A percentile compares a stretch with the other conserved stretches of the same genome.
These are phyloP conservation scores for Psylliodes chrysocephalus DNA, from an alignment of 2,888 invertebrate species.

Conservation along the genomic window DNA sequence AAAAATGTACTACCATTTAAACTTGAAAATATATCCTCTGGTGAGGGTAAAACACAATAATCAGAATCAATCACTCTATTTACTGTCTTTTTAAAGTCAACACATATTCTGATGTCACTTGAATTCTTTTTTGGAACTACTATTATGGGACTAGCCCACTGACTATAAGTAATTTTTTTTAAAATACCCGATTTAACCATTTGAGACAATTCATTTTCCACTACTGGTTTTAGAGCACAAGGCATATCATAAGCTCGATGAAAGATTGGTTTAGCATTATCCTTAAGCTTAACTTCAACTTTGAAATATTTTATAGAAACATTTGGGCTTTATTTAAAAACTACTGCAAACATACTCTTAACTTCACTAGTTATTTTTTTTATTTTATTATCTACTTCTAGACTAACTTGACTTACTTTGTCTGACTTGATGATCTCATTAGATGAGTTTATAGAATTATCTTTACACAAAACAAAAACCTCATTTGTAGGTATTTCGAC, in stretches of 20 bases:
- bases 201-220: slow-evolving; percentile 43
- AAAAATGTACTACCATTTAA: background rate
- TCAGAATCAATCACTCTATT: slow-evolving; percentile 48
- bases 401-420: no score
- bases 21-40: slow-evolving; percentile 49
- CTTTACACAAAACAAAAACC: no score
- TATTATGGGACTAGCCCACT: slow-evolving; percentile 54
- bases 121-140: slow-evolving; percentile 52
- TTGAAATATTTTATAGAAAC: slow-evolving; percentile 16
- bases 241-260: slow-evolving; percentile 41
- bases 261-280: slow-evolving; percentile 16
- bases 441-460: no score
- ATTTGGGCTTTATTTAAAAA: no score
- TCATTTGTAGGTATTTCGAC: no score
- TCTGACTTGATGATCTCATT: no score
- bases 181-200: slow-evolving; percentile 40
- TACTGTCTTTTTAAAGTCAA: slow-evolving; percentile 48
- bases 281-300: slow-evolving; percentile 16
- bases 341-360: no score
- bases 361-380: no score
- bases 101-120: slow-evolving; percentile 39
- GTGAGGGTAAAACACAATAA: slow-evolving; percentile 52
- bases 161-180: slow-evolving; percentile 40
- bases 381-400: no score
- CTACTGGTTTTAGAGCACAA: slow-evolving; percentile 42